These are phyloP conservation scores for Plagodis dolabraria DNA, from an alignment of 2,888 invertebrate species.

Conservation along the genomic window DNA sequence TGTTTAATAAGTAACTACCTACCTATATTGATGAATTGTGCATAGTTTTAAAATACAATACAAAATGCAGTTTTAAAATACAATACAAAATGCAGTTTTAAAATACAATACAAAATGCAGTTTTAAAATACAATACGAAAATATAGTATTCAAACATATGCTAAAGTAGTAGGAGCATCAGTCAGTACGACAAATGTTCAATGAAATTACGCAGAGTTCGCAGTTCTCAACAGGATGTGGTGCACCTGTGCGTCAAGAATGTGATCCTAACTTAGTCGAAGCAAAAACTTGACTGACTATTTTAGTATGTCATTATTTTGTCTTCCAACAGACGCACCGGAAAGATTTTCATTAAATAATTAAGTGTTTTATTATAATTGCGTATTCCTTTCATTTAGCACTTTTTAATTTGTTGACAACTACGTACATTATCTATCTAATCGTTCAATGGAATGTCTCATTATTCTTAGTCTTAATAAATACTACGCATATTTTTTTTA, in stretches of 20 bases:
- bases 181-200: slow-evolving; percentile 67
- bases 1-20: slow-evolving; percentile 17
- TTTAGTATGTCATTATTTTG: slow-evolving; percentile 34
- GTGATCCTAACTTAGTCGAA: slow-evolving; percentile 55
- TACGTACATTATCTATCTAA: slow-evolving; percentile 8
- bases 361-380: neutral
- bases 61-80: slow-evolving; percentile 26
- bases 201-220: slow-evolving; percentile 60
- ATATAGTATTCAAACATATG: slow-evolving; percentile 10
- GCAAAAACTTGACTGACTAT: slow-evolving; percentile 61
- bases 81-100: slow-evolving; percentile 25
- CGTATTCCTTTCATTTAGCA: neutral
- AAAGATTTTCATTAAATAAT: neutral
- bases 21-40: slow-evolving; percentile 18
- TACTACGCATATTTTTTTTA: slow-evolving; percentile 5
- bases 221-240: slow-evolving; percentile 71
- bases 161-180: slow-evolving; percentile 7
- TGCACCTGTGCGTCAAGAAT: slow-evolving; percentile 73
- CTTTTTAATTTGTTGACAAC: neutral
- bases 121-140: slow-evolving; percentile 25
- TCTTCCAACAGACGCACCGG: neutral
- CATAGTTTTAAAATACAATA: slow-evolving; percentile 23
- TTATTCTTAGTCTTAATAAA: neutral
- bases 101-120: slow-evolving; percentile 28
- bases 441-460: slow-evolving; percentile 1